Conservation (phyloP, 53 echinoderm and acorn worm species). For the Holothuria leucospilota region DNA sequence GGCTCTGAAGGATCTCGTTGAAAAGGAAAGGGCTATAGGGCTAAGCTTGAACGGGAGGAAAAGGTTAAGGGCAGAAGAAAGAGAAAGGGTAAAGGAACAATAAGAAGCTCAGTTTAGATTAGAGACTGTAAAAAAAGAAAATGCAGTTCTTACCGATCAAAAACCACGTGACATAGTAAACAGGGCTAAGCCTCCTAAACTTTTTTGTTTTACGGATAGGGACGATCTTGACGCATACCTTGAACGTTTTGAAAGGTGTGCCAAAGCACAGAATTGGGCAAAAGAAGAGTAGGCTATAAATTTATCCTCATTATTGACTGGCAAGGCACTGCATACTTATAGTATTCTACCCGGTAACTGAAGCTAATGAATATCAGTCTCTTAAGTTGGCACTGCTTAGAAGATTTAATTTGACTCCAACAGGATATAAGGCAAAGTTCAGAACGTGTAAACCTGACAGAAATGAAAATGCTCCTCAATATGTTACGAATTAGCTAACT, state of each 20-base stretch:
- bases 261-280: background rate
- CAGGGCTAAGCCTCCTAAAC: conserved; percentile 7
- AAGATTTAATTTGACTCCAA: too few relatives aligned
- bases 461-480: too few relatives aligned
- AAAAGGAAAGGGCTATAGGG: background rate
- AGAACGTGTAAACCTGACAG: too few relatives aligned
- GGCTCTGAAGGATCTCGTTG: background rate
- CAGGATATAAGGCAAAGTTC: too few relatives aligned
- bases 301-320: conserved; percentile 12
- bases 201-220: background rate
- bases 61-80: background rate
- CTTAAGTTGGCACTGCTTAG: too few relatives aligned
- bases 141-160: too few relatives aligned
- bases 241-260: conserved; percentile 22
- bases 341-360: background rate
- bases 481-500: too few relatives aligned
- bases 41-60: background rate
- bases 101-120: background rate
- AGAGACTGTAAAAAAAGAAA: background rate
- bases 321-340: background rate
- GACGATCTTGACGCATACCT: conserved; percentile 11
- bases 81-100: background rate
- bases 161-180: background rate
- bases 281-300: background rate
- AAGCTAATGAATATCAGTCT: too few relatives aligned